Evolutionary conservation across 2,888 invertebrate genomes (phyloP), one percentile per base, ranked within the genome.

Genomic region (Germaria angustata): DNA sequence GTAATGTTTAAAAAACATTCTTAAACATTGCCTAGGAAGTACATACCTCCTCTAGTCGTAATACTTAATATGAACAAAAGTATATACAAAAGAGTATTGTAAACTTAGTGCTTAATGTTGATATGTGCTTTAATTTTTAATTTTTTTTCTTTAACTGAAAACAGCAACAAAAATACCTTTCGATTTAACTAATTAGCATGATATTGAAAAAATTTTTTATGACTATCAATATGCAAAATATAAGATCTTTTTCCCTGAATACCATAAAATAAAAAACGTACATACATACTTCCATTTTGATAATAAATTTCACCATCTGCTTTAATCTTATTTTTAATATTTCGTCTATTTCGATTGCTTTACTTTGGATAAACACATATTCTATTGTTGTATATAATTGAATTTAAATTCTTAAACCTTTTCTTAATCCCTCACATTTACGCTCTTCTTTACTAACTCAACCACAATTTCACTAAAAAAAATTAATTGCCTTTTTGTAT

Each of bases 351-450:
- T 79, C 66, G 57, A 69, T 65, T 84, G 57, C 71, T 82, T 63
- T 55, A 51, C 39, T 75, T 78, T 65, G 61, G 32, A 51, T 59
- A 69, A 69, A 59, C 44, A 61, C 51, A 32, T 77, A 81, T 84
- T 84, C 78, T 83, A 13, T 28, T 84, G 68, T 84, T 85, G 53
- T 78, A 81, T 85, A 84, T 85, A 82, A 84, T 85, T 84, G 84
- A 82, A 36, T 49, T 75, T 81, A 41, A 72, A 84, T 68, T 46
- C 53, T 41, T 79, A 75, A 69, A 57, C 36, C 22, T 8, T 39
- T 59, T 28, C 41, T 11, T 32, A 11, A 39, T 13, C 41, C 24
- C 44, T n/a, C 44, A 28, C 6, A 32, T 44, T 32, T 51, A 15
- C 24, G 6, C 17, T 7, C 20, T 20, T 17, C 17, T 59, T n/a